These are phyloP conservation scores for Otus sunia DNA, from an alignment of 2,113 vertebrate genomes.

Conservation along the genomic window DNA sequence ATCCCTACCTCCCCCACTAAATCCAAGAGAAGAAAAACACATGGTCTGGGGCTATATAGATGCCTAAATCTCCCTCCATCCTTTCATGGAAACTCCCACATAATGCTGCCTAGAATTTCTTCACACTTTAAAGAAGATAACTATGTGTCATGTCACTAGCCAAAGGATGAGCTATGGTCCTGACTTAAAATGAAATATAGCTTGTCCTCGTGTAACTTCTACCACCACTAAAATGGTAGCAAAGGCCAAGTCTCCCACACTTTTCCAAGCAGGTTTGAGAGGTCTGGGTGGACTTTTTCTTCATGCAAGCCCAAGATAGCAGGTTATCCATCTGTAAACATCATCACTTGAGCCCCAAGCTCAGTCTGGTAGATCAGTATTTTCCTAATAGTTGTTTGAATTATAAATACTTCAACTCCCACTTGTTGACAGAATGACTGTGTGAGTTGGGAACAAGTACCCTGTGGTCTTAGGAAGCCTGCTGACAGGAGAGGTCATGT, in stretches of 20 bases:
- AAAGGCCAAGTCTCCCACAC: background rate
- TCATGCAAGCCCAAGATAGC: background rate
- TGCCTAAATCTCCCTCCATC: background rate
- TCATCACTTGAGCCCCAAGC: background rate
- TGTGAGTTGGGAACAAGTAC: background rate
- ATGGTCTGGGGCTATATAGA: rapidly evolving
- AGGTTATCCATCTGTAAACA: background rate
- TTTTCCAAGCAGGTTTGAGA: background rate
- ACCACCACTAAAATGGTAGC: background rate
- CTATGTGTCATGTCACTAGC: background rate
- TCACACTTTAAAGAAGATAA: background rate
- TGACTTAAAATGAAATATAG: background rate
- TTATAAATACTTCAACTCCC: background rate
- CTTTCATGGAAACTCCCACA: background rate
- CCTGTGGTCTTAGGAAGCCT: background rate
- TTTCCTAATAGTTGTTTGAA: background rate
- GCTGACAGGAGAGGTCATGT: background rate
- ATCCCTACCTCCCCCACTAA: background rate
- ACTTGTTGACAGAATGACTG: background rate
- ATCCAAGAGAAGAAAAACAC: background rate
- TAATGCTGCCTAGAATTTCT: background rate
- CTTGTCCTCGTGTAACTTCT: background rate
- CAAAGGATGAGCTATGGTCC: background rate
- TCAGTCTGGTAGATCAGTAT: background rate
- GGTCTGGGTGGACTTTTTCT: background rate